A percentile compares a stretch with the other conserved stretches of the same genome.
Conservation (phyloP, 2,888 invertebrate species). For the Camptogramma bilineatum region DNA sequence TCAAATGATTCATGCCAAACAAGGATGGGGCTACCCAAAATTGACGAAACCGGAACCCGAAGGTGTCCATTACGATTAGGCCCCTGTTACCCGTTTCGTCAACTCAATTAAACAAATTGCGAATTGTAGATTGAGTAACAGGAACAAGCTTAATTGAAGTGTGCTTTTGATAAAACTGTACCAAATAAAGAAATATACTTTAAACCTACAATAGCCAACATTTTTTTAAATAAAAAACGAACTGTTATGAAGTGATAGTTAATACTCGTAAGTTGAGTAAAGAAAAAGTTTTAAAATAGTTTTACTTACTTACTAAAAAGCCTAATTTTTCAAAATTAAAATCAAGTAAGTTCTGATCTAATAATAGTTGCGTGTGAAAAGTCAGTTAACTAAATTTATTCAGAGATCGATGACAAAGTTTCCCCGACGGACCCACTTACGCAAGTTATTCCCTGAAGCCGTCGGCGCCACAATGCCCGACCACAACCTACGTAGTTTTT, state of each 20-base stretch:
- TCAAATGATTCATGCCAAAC: slow-evolving; percentile 34
- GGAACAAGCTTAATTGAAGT: slow-evolving; percentile 9
- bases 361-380: slow-evolving; percentile 29
- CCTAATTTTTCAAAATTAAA: neutral
- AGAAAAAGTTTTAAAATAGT: neutral
- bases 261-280: no score
- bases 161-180: neutral
- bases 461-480: slow-evolving; percentile 42
- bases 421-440: slow-evolving; percentile 43
- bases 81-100: slow-evolving; percentile 50
- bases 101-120: slow-evolving; percentile 51
- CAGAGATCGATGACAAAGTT: slow-evolving; percentile 46
- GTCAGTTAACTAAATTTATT: slow-evolving; percentile 43
- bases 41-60: slow-evolving; percentile 34
- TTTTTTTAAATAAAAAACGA: no score
- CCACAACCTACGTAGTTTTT: slow-evolving; percentile 65
- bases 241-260: no score
- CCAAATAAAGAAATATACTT: neutral
- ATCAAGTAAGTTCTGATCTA: neutral
- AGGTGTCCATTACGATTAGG: slow-evolving; percentile 51
- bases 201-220: no score
- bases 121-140: slow-evolving; percentile 43
- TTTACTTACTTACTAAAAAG: neutral
- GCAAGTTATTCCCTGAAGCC: slow-evolving; percentile 39
- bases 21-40: slow-evolving; percentile 36